phyloP scores from a whole-genome alignment of 2,888 invertebrate genomes.

The Anthrax anthrax region DNA sequence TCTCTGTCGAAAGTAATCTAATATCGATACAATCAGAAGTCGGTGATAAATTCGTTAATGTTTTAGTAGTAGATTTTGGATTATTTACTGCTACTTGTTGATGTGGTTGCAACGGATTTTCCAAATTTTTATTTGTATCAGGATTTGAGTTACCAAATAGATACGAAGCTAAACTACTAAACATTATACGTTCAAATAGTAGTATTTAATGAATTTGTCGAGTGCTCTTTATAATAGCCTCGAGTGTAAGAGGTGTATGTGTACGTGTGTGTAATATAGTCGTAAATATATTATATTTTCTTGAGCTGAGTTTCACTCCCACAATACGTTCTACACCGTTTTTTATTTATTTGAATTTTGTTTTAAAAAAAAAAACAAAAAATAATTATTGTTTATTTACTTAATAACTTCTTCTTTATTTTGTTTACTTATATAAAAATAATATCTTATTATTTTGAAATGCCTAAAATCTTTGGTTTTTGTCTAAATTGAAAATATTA shows the following conservation, averaged over 20 bases:
- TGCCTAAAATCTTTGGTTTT: constrained; percentile 5
- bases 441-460: neutral
- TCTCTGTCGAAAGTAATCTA: constrained; percentile 21
- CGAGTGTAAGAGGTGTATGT: too few relatives aligned
- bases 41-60: neutral
- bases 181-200: constrained; percentile 35
- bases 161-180: constrained; percentile 45
- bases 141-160: constrained; percentile 34
- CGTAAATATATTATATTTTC: too few relatives aligned
- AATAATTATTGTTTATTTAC: too few relatives aligned
- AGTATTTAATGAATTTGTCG: neutral
- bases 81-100: neutral
- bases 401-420: too few relatives aligned
- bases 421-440: neutral
- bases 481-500: neutral
- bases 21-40: constrained; percentile 6
- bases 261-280: too few relatives aligned
- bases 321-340: constrained; percentile 6
- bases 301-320: constrained; percentile 5
- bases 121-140: constrained; percentile 19
- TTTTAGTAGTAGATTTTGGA: neutral
- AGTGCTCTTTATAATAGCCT: neutral
- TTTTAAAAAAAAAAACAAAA: too few relatives aligned
- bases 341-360: neutral
- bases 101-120: constrained; percentile 3